Base-by-base conservation (phyloP, 2,888 invertebrate genomes). In the Tetheella fluctuosa region DNA sequence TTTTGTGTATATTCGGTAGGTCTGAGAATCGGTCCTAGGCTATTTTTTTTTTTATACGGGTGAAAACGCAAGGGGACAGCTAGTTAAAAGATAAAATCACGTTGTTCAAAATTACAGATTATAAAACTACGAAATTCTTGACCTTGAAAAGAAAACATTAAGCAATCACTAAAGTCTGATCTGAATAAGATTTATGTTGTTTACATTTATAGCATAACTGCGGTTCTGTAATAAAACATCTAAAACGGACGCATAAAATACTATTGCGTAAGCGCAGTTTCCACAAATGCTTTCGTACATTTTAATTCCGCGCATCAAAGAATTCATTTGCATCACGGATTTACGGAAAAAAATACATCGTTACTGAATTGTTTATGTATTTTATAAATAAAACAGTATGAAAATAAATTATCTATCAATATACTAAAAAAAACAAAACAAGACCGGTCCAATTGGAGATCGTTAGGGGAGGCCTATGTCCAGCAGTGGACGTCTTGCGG, bases 101-200 rank as follows among this genome's bases (percentile, higher is more conserved):
- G 25, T 4, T 25, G 6, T 25, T 39, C n/a, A 39, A 39, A 39
- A 39, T n/a, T 5, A n/a, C 39, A n/a, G n/a, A 15, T 3, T 1
- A n/a, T 48, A 17, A 48, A 25, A 25, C 2, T 25, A n/a, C n/a
- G n/a, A 25, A 25, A 25, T 4, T 25, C 25, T 25, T 25, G 25
- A 4, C 17, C 42, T 20, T 48, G 42, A 20, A 48, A 20, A 2
- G 8, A 2, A 20, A 20, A 1, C 5, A 2, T 48, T 17, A n/a
- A 17, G 8, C n/a, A 6, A 6, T 20, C 17, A 48, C 20, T 48
- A 10, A 20, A 20, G 20, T 48, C 17, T 10, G 8, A 39, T 7
- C 17, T 42, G 7, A 48, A 48, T 48, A 20, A 48, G 48, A 48
- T 48, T 48, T 10, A 48, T 48, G 17, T 48, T 48, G 48, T 48